Conservation (phyloP, 2,888 invertebrate species). For the Coelinius sp. region DNA sequence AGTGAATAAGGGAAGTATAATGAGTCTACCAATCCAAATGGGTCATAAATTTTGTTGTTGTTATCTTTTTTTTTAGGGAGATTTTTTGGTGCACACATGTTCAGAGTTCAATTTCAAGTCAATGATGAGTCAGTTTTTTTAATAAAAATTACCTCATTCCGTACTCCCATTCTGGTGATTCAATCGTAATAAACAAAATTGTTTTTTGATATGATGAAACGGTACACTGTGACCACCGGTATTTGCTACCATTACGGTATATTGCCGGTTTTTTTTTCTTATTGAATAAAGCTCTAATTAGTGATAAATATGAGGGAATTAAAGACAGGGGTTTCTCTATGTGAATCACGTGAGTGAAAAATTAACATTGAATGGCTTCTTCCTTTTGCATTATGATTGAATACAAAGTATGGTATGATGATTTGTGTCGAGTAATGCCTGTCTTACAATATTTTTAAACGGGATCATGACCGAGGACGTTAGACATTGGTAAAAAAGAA, state of each 20-base stretch:
- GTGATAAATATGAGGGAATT: background rate
- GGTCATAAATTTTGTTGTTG: background rate
- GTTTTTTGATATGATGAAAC: constrained; percentile 30
- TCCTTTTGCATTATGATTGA: constrained; percentile 9
- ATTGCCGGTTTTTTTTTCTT: background rate
- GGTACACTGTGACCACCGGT: constrained; percentile 26
- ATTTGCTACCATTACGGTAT: constrained; percentile 15
- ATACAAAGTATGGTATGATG: background rate
- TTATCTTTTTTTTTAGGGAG: background rate
- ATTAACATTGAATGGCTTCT: constrained; percentile 28
- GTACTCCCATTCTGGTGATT: background rate
- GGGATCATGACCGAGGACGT: constrained; percentile 37
- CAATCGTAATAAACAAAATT: constrained; percentile 11
- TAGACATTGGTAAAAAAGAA: background rate
- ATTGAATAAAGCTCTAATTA: constrained; percentile 20
- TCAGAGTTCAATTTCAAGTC: background rate
- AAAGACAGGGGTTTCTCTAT: background rate
- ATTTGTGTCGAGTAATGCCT: background rate
- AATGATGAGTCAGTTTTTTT: background rate
- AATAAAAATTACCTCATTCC: background rate
- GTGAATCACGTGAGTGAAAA: background rate
- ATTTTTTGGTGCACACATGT: background rate
- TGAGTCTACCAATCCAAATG: background rate
- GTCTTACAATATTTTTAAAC: constrained; percentile 30
- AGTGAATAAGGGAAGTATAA: background rate